Base-by-base conservation (phyloP, 2,797 vertebrate genomes). In the Poeciliopsis presidionis region DNA sequence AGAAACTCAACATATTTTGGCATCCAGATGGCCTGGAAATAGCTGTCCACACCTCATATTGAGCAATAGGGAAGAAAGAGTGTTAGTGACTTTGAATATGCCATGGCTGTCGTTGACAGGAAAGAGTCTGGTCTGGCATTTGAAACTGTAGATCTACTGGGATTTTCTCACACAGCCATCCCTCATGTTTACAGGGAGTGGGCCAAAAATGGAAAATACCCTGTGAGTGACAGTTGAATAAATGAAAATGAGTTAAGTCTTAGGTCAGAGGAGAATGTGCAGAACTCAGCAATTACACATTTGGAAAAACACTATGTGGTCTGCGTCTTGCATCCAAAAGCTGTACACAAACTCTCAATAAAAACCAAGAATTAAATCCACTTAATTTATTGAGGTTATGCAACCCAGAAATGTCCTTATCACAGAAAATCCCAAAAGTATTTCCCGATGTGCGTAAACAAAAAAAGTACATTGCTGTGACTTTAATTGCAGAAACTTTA, bases 281-380 rank as follows among this genome's bases (percentile, higher is more conserved):
- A 57, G n/a, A 57, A 28, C 53, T 28, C 53, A 57, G 25, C 11
- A 25, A 57, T 57, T n/a, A 57, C 25, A 57, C 22, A 57, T 51
- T 28, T 57, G 53, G 53, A 57, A 57, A 57, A 57, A 57, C 53
- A 57, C 53, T 51, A 51, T 57, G 53, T n/a, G 53, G 53, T 57
- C 25, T 57, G 11, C 9, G 2, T 57, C 53, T n/a, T 5, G 25
- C 25, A 57, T 57, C 53, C 11, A 57, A 57, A 57, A 57, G 53
- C 53, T 57, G 53, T n/a, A 12, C 53, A 57, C 25, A 57, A 57
- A 57, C 53, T 2, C 25, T 12, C n/a, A 0, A 7, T 25, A 59
- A 61, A 81, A 59, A 73, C 30, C 0, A 0, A 69, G 22, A 25
- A 65, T 65, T 33, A 73, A 18, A 74, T 76, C 75, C 65, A 76